Conservation (phyloP, 1,140 invertebrate species). For the Venustaconcha ellipsiformis region DNA sequence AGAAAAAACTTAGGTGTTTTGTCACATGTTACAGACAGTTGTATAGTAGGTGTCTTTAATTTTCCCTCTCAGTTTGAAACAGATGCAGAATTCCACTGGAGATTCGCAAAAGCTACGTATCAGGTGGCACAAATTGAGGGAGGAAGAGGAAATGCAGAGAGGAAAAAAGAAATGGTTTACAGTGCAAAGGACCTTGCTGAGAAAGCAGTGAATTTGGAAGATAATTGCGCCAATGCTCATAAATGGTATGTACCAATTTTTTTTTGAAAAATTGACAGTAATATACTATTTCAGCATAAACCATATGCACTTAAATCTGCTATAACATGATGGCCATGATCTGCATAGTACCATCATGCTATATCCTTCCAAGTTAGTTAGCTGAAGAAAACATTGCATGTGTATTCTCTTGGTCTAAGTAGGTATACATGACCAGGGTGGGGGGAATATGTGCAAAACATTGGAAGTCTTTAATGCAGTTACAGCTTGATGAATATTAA, state of each 20-base stretch:
- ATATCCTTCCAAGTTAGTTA: too few species aligned
- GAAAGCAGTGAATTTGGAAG: conserved; percentile 73
- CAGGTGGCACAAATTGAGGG: conserved; percentile 71
- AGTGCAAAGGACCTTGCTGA: conserved; percentile 76
- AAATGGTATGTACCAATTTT: conserved; percentile 76
- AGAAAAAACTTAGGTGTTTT: background rate
- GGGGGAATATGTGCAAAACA: too few species aligned
- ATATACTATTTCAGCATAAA: background rate
- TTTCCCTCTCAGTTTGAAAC: conserved; percentile 35
- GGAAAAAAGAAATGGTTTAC: conserved; percentile 72
- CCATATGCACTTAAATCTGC: too few species aligned
- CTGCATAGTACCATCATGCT: too few species aligned
- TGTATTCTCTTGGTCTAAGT: too few species aligned
- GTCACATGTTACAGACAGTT: background rate
- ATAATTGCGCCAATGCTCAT: conserved; percentile 75
- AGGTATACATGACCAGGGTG: too few species aligned
- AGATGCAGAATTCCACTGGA: conserved; percentile 74
- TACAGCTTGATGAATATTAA: too few species aligned
- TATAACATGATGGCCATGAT: too few species aligned
- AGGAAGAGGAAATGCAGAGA: conserved; percentile 68
- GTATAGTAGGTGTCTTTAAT: background rate
- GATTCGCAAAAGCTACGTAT: conserved; percentile 76
- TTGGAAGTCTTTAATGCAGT: too few species aligned
- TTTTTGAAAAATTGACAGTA: background rate
- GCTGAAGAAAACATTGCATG: too few species aligned